Percentiles rank a stretch among this genome's conserved stretches.
Evolutionary conservation across 2,888 invertebrate species (phyloP).

Genomic region (Eupithecia vulgata): DNA sequence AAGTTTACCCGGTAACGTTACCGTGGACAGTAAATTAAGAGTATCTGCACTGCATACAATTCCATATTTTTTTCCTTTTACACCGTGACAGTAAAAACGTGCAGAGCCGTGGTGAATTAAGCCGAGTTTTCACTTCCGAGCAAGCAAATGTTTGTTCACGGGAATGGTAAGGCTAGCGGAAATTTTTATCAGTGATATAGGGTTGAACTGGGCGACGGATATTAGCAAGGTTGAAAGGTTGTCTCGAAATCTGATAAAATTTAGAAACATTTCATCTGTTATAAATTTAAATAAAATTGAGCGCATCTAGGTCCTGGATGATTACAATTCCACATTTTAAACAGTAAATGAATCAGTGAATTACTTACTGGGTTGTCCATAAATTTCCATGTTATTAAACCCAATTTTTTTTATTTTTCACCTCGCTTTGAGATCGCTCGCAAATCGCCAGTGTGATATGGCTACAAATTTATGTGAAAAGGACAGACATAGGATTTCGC

Average conservation of each 20-base stretch:
- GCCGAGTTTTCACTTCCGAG: not conserved
- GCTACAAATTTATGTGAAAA: too few species aligned
- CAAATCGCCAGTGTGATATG: too few species aligned
- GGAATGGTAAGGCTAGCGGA: not conserved
- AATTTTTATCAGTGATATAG: not conserved
- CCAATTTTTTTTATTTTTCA: too few species aligned
- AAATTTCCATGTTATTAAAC: too few species aligned
- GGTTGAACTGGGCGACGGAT: not conserved
- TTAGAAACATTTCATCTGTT: too few species aligned
- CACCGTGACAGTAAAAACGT: not conserved
- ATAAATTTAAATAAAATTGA: too few species aligned
- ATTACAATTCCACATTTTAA: too few species aligned
- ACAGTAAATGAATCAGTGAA: too few species aligned
- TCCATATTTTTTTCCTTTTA: not conserved
- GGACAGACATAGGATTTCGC: too few species aligned
- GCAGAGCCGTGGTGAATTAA: constrained; percentile 1
- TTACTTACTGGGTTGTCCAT: too few species aligned
- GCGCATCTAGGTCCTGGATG: too few species aligned
- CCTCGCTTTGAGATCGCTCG: too few species aligned
- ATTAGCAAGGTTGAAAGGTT: not conserved
- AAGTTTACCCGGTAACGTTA: not conserved
- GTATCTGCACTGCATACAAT: not conserved
- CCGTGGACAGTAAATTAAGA: not conserved
- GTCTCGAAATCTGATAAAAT: not conserved
- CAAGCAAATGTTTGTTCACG: not conserved